These are phyloP conservation scores for Zingel zingel DNA, from an alignment of 2,113 vertebrate species.

Conservation along the genomic window DNA sequence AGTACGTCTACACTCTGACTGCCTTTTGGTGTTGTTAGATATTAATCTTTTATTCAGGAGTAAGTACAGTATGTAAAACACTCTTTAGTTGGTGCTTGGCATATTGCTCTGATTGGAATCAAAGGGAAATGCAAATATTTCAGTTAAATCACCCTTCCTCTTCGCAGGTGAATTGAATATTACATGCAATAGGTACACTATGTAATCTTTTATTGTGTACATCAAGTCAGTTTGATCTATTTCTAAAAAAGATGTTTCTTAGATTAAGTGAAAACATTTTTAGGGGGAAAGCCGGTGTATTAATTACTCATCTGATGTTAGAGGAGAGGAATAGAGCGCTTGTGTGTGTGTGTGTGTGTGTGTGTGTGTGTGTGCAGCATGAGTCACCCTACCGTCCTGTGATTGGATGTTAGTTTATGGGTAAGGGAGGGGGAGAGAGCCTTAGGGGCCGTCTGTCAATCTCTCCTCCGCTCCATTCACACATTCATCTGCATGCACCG, in stretches of 20 bases:
- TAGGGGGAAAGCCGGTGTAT: neutral
- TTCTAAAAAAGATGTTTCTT: neutral
- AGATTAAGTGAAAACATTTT: neutral
- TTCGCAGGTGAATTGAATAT: slow-evolving; percentile 56
- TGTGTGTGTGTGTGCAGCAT: slow-evolving; percentile 81
- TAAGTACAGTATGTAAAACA: slow-evolving; percentile 43
- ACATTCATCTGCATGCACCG: slow-evolving; percentile 86
- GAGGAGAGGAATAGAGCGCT: slow-evolving; percentile 61
- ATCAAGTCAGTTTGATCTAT: neutral
- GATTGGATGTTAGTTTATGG: slow-evolving; percentile 86
- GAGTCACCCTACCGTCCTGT: slow-evolving; percentile 85
- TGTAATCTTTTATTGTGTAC: slow-evolving; percentile 4
- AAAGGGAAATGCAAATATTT: slow-evolving; percentile 69
- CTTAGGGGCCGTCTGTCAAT: slow-evolving; percentile 87
- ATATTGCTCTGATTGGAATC: slow-evolving; percentile 44
- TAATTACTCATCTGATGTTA: slow-evolving; percentile 38
- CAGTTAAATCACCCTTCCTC: slow-evolving; percentile 42
- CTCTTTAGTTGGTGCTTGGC: neutral
- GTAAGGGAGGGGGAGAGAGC: slow-evolving; percentile 70
- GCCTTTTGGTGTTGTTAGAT: neutral
- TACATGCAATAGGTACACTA: neutral
- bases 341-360: slow-evolving; percentile 79
- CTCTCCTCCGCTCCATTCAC: slow-evolving; percentile 90
- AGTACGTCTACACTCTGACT: neutral
- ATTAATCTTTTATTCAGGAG: slow-evolving; percentile 39